phyloP scores from a whole-genome alignment of 2,888 invertebrate genomes.

The Andrena praecox region DNA sequence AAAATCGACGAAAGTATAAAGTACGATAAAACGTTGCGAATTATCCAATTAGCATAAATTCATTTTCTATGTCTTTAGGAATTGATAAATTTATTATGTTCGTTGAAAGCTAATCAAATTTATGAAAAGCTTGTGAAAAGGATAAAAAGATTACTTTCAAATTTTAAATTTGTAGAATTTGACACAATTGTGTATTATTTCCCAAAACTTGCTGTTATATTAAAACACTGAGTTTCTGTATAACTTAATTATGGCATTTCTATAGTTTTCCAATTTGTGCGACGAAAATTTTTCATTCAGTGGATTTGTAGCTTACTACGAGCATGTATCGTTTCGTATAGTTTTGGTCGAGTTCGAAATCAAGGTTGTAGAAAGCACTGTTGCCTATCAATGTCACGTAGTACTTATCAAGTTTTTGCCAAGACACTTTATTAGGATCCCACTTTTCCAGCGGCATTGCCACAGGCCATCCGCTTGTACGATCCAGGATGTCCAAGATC shows the following conservation, averaged over 20 bases:
- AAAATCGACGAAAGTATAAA: too few relatives aligned
- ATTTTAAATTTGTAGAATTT: too few relatives aligned
- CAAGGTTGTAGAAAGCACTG: conserved; percentile 57
- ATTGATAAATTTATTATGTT: too few relatives aligned
- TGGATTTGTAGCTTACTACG: conserved; percentile 14
- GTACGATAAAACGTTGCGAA: too few relatives aligned
- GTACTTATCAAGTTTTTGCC: conserved; percentile 64
- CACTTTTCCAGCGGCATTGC: conserved; percentile 57
- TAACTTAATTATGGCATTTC: background rate
- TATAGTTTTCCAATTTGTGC: background rate
- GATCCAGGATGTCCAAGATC: conserved; percentile 52
- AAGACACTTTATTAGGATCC: conserved; percentile 44
- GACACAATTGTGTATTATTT: too few relatives aligned
- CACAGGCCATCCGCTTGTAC: conserved; percentile 67
- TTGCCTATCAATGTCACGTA: conserved; percentile 53
- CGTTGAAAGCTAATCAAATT: too few relatives aligned
- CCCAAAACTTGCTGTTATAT: too few relatives aligned
- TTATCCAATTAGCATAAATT: too few relatives aligned
- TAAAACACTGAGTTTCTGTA: background rate
- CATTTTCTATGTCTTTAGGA: too few relatives aligned
- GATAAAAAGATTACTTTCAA: too few relatives aligned
- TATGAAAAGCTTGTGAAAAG: too few relatives aligned
- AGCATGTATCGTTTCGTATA: conserved; percentile 35
- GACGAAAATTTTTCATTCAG: background rate
- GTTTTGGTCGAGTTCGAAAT: conserved; percentile 32